These are phyloP conservation scores for Protophormia terraenovae DNA, from an alignment of 2,888 invertebrate species.

Conservation along the genomic window DNA sequence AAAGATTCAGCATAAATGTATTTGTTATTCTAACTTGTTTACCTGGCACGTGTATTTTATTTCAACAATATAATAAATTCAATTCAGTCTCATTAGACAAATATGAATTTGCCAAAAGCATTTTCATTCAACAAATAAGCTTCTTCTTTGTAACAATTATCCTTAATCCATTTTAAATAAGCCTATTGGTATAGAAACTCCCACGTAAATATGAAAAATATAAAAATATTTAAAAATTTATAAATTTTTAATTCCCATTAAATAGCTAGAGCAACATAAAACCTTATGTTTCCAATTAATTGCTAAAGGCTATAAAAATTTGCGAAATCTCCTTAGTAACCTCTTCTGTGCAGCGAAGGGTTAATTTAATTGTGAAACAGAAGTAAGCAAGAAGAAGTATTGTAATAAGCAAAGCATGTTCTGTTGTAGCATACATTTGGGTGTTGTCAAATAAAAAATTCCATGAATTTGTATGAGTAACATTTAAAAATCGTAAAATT, in stretches of 20 bases:
- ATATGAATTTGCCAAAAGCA: no score
- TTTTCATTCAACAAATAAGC: no score
- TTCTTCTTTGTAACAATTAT: no score
- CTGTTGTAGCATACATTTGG: constrained; percentile 72
- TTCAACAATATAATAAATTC: no score
- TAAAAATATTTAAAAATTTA: not conserved
- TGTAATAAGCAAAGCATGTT: not conserved
- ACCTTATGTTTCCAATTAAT: not conserved
- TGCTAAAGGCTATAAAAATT: not conserved
- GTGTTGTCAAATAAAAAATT: constrained; percentile 78
- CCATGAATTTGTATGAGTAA: constrained; percentile 78
- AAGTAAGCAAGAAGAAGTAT: not conserved
- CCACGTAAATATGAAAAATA: no score
- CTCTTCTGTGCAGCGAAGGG: not conserved
- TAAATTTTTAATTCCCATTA: not conserved
- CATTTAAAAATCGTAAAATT: constrained; percentile 79
- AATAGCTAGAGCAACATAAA: not conserved
- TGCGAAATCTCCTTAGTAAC: not conserved
- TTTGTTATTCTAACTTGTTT: no score
- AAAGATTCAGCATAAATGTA: no score
- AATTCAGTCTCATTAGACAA: no score
- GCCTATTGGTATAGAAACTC: no score
- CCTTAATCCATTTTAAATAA: no score
- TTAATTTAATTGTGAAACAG: not conserved
- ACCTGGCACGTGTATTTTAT: no score